Percentiles rank a stretch among this genome's conserved stretches.
phyloP scores from a whole-genome alignment of 2,797 vertebrate genomes.

The Squalus acanthias region DNA sequence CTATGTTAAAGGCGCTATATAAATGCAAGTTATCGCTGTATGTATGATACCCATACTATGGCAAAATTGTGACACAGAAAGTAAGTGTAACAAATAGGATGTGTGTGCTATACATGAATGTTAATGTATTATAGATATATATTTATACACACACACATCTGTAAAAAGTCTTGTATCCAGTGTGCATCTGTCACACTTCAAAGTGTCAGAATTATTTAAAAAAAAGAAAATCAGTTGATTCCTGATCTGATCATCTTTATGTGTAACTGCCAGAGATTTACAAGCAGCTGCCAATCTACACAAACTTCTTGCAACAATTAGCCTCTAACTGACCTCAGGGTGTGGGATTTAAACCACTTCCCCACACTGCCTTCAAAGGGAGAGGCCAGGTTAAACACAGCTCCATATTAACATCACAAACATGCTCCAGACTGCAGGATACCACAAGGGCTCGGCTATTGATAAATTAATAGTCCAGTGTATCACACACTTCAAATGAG shows the following conservation, averaged over 20 bases:
- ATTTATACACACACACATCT: neutral
- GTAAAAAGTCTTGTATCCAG: neutral
- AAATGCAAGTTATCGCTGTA: neutral
- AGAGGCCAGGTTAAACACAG: neutral
- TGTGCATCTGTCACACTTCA: neutral
- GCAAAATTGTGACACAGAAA: neutral
- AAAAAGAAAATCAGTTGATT: neutral
- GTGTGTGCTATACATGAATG: neutral
- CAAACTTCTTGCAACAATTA: neutral
- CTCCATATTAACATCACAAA: neutral
- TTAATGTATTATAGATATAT: neutral
- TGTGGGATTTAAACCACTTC: neutral
- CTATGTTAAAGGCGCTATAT: neutral
- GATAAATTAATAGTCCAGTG: neutral
- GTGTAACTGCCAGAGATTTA: neutral
- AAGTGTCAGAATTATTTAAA: neutral
- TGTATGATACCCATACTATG: neutral
- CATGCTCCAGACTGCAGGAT: neutral
- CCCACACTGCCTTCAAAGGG: neutral
- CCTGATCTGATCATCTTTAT: neutral
- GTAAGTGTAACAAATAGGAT: neutral
- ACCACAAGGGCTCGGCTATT: neutral
- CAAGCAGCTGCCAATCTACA: neutral
- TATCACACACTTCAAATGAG: no score
- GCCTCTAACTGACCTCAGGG: neutral